Evolutionary conservation across 2,113 vertebrate genomes (phyloP), one percentile per base, ranked within the genome.

Genomic region (Eretmochelys imbricata): DNA sequence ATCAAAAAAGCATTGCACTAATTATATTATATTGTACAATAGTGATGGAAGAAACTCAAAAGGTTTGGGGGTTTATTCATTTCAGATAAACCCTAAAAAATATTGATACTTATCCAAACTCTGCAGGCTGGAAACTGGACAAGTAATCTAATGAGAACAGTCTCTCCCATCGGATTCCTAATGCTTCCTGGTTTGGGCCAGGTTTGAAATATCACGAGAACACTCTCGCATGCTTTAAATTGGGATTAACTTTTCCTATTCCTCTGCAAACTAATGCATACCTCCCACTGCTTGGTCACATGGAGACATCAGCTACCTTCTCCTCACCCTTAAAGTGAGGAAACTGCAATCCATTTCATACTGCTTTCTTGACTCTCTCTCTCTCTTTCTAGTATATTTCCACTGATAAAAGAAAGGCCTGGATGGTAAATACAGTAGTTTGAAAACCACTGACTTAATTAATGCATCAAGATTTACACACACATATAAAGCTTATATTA

Each of bases 141-240:
- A 57, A 19, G 72, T 88, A 81, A 6, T 87, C 93, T 97, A 69
- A 54, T 20, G 79, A 91, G 91, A 96, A 91, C 8, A 91, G 38
- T 3, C 1, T 88, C 91, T 49, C 51, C 46, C 1, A 1, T 9
- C 5, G 24, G 5, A 54, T 87, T 50, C 80, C 81, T 55, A 93
- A 50, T 75, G 42, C 53, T 82, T 94, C 89, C 81, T 89, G 42
- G 72, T 89, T 94, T 83, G 92, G 46, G 4, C 55, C 94, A 78
- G 29, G 80, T 90, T 76, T 96, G 80, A 97, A 89, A 90, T 90
- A 79, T 53, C 80, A 1, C 55, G 83, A 95, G 93, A 94, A 79
- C 25, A 84, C 62, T 85, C 85, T 62, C 75, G 95, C 96, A 95
- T 92, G 93, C 93, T 94, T 95, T 93, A 96, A 94, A 97, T 94